phyloP scores from a whole-genome alignment of 2,888 invertebrate species.

The Quadriops clusia region DNA sequence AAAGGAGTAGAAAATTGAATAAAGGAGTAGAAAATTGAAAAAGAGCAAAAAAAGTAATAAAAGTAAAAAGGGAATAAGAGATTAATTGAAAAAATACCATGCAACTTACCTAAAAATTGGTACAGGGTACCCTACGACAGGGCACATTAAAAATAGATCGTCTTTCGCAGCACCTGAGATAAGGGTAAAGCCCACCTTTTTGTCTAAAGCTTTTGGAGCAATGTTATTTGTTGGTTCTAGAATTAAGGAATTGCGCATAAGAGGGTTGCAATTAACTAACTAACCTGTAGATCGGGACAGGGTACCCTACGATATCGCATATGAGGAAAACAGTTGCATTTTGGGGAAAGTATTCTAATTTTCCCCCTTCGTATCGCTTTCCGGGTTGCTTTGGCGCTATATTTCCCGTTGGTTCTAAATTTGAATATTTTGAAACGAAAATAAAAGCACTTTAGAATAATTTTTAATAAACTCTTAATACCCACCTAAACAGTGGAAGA shows the following conservation, averaged over 20 bases:
- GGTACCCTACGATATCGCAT: conserved; percentile 58
- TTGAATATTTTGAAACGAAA: conserved; percentile 8
- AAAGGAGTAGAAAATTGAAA: not conserved
- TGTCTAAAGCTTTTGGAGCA: conserved; percentile 42
- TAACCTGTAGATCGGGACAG: conserved; percentile 60
- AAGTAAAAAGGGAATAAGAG: too few relatives aligned
- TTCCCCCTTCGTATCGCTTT: conserved; percentile 43
- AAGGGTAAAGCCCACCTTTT: conserved; percentile 40
- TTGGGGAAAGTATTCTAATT: conserved; percentile 43
- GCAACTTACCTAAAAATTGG: conserved; percentile 31
- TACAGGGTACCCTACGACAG: conserved; percentile 34
- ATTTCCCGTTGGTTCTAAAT: conserved; percentile 48
- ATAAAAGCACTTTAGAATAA: conserved; percentile 2
- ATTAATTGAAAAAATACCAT: conserved; percentile 3
- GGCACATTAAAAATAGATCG: conserved; percentile 41
- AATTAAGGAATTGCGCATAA: too few relatives aligned
- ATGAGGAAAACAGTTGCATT: conserved; percentile 46
- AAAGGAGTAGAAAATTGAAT: too few relatives aligned
- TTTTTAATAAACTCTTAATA: conserved; percentile 8
- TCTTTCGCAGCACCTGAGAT: conserved; percentile 33
- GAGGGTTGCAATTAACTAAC: too few relatives aligned
- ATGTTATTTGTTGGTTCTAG: conserved; percentile 59
- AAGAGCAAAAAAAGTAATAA: conserved; percentile 8
- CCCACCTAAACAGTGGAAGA: conserved; percentile 34
- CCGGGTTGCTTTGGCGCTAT: conserved; percentile 48